Conservation (phyloP, 1,140 invertebrate species). For the Elymnias hypermnestra region DNA sequence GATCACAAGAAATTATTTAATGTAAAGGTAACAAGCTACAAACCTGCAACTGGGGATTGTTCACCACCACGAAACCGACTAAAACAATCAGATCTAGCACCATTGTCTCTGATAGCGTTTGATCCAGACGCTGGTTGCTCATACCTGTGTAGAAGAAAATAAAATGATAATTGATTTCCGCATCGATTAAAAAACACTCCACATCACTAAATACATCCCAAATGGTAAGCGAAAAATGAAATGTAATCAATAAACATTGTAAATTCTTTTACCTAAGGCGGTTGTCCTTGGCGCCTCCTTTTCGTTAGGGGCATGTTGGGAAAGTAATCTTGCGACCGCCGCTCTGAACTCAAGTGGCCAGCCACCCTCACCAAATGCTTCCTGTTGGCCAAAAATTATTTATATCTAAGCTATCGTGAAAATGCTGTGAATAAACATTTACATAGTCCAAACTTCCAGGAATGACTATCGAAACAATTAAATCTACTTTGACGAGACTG, state of each 20-base stretch:
- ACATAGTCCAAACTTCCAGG: no score
- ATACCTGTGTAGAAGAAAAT: constrained; percentile 22
- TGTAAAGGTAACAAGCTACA: constrained; percentile 6
- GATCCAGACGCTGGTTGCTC: constrained; percentile 44
- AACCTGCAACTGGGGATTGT: constrained; percentile 74
- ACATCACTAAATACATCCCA: no score
- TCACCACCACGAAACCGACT: constrained; percentile 74
- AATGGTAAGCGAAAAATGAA: no score
- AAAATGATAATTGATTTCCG: no score
- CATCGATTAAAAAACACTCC: no score
- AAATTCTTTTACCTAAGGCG: constrained; percentile 35
- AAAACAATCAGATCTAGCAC: constrained; percentile 75
- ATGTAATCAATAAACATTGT: background rate
- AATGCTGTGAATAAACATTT: no score
- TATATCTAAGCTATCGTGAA: background rate
- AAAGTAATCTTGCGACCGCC: constrained; percentile 50
- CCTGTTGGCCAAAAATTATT: constrained; percentile 32
- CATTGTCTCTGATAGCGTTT: constrained; percentile 66
- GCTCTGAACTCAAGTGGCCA: constrained; percentile 64
- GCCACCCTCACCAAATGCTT: constrained; percentile 57
- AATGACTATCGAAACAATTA: no score
- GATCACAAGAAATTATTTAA: no score
- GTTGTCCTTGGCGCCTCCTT: constrained; percentile 49
- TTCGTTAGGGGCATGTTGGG: constrained; percentile 59
- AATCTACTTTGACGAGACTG: no score